Conservation (phyloP, 1,140 invertebrate species). For the Drosophila erecta region DNA sequence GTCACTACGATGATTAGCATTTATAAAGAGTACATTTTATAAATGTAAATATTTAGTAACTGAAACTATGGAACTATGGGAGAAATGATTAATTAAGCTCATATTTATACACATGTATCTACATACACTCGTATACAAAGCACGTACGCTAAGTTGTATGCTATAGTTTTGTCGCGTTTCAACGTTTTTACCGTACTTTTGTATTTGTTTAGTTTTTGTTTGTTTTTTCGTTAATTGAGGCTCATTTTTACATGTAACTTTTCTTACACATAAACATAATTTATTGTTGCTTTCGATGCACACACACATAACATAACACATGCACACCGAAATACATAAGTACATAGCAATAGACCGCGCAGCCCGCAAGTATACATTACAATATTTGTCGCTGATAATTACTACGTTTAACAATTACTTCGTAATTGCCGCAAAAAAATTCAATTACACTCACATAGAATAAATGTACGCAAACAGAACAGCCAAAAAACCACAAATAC, state of each 20-base stretch:
- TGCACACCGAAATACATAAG: conserved; percentile 7
- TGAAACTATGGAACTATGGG: conserved; percentile 63
- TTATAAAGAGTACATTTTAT: conserved; percentile 74
- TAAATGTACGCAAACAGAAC: conserved; percentile 25
- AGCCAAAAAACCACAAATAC: conserved; percentile 53
- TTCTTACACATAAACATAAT: conserved; percentile 27
- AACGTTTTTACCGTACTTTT: conserved; percentile 36
- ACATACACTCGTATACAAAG: conserved; percentile 27
- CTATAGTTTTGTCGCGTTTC: conserved; percentile 49
- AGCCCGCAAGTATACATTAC: conserved; percentile 42
- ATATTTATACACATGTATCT: conserved; percentile 57
- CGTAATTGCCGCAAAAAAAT: conserved; percentile 29
- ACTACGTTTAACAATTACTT: conserved; percentile 43
- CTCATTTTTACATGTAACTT: conserved; percentile 66
- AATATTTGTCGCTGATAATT: conserved; percentile 47
- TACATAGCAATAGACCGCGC: conserved; percentile 28
- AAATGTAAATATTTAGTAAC: conserved; percentile 66
- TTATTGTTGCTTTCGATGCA: conserved; percentile 46
- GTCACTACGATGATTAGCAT: conserved; percentile 40
- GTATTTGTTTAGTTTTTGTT: conserved; percentile 60
- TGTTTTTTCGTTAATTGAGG: conserved; percentile 76
- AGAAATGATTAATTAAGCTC: conserved; percentile 58
- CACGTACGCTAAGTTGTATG: conserved; percentile 53
- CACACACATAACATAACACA: not conserved
- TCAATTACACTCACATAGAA: conserved; percentile 37